Conservation (phyloP, 2,797 vertebrate genomes). For the Trachops cirrhosus region DNA sequence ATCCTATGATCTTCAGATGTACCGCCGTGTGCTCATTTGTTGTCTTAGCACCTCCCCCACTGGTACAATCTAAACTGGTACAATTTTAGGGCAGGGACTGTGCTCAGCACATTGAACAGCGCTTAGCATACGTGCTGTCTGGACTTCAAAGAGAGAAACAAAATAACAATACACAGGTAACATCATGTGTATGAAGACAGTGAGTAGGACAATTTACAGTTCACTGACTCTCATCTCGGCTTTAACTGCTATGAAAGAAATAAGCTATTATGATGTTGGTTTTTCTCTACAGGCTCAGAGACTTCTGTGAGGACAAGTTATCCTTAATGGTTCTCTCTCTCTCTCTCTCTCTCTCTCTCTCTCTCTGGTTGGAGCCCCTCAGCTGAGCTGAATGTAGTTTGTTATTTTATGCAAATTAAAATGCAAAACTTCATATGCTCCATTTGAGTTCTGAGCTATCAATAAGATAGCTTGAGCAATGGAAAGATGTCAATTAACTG, state of each 20-base stretch:
- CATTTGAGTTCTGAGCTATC: background rate
- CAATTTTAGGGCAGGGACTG: background rate
- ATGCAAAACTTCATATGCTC: background rate
- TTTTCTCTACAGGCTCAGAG: slow-evolving; percentile 1
- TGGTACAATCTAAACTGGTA: background rate
- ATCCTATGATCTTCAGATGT: background rate
- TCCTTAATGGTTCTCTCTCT: background rate
- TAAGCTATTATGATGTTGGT: background rate
- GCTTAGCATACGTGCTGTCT: background rate
- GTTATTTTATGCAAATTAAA: slow-evolving; percentile 15
- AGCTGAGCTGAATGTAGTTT: background rate
- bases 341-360: background rate
- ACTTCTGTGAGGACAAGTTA: background rate
- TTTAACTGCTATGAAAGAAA: background rate
- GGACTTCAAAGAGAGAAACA: background rate
- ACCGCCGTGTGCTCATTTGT: background rate
- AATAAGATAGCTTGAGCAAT: background rate
- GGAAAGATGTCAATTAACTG: background rate
- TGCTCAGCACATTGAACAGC: background rate
- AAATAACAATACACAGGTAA: background rate
- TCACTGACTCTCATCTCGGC: background rate
- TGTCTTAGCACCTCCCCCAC: background rate
- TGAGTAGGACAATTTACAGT: background rate
- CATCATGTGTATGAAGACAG: background rate
- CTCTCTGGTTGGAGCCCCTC: background rate